Percentiles rank a stretch among this genome's conserved stretches.
phyloP scores from a whole-genome alignment of 2,888 invertebrate genomes.

The Autographa gamma region DNA sequence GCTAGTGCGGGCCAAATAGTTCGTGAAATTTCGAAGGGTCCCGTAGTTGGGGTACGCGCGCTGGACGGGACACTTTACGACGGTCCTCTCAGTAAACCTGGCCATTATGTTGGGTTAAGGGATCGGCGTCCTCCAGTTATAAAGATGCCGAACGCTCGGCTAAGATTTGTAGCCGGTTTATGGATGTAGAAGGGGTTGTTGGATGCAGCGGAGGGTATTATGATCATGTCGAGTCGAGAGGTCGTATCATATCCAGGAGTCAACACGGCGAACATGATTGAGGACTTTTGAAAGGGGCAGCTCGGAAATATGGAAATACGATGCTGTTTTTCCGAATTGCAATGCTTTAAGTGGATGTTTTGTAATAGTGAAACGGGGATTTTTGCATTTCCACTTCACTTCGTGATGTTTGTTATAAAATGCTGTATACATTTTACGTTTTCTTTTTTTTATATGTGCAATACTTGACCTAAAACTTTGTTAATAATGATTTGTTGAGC shows the following conservation, averaged over 20 bases:
- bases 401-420: slow-evolving; percentile 2
- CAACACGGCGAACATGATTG: slow-evolving; percentile 85
- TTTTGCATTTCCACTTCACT: slow-evolving; percentile 14
- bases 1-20: slow-evolving; percentile 88
- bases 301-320: slow-evolving; percentile 73
- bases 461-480: background rate
- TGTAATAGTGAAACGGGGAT: slow-evolving; percentile 32
- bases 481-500: background rate
- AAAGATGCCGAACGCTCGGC: slow-evolving; percentile 86
- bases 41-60: slow-evolving; percentile 68
- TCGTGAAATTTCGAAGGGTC: slow-evolving; percentile 87
- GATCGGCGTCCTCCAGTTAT: slow-evolving; percentile 86
- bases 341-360: slow-evolving; percentile 55
- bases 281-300: slow-evolving; percentile 78
- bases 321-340: slow-evolving; percentile 68
- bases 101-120: slow-evolving; percentile 88
- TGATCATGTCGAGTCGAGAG: slow-evolving; percentile 86
- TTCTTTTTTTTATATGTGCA: background rate
- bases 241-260: slow-evolving; percentile 86
- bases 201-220: slow-evolving; percentile 83
- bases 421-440: background rate
- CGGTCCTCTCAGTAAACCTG: slow-evolving; percentile 87
- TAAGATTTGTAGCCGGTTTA: slow-evolving; percentile 87
- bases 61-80: slow-evolving; percentile 87
- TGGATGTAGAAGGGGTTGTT: slow-evolving; percentile 87